A percentile compares a stretch with the other conserved stretches of the same genome.
These are phyloP conservation scores for Proisotoma minuta DNA, from an alignment of 2,888 invertebrate genomes.

Conservation along the genomic window DNA sequence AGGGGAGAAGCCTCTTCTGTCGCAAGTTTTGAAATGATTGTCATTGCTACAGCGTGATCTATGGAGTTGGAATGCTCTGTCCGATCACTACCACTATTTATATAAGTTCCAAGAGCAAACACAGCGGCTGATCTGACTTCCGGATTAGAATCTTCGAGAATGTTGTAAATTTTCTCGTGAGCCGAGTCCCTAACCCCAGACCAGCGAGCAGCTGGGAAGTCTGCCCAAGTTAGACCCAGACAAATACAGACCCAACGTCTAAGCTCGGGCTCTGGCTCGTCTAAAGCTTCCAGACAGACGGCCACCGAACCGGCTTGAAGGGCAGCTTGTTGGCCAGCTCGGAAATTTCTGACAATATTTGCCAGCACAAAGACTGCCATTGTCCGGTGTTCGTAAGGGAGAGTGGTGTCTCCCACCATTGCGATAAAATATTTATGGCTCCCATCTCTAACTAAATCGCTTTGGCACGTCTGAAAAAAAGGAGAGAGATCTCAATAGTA, in stretches of 20 bases:
- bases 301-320: constrained; percentile 84
- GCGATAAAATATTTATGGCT: constrained; percentile 92
- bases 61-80: constrained; percentile 91
- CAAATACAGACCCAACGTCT: constrained; percentile 89
- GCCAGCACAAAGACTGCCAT: constrained; percentile 93
- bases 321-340: constrained; percentile 83
- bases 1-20: constrained; percentile 79
- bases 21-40: constrained; percentile 67
- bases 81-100: constrained; percentile 75
- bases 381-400: constrained; percentile 82
- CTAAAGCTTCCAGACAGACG: constrained; percentile 69
- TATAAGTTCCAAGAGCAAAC: constrained; percentile 89
- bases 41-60: constrained; percentile 87
- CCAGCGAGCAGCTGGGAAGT: constrained; percentile 84
- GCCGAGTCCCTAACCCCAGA: constrained; percentile 91
- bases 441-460: constrained; percentile 86
- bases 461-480: constrained; percentile 76
- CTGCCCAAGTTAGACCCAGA: constrained; percentile 84
- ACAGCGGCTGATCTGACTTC: constrained; percentile 92
- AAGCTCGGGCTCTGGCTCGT: constrained; percentile 50
- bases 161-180: constrained; percentile 85
- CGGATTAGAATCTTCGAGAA: constrained; percentile 75
- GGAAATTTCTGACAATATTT: constrained; percentile 84
- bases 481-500: constrained; percentile 1
- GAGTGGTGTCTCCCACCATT: constrained; percentile 78